Evolutionary conservation across 2,797 vertebrate species (phyloP).

Genomic region (Galagoides demidoff): DNA sequence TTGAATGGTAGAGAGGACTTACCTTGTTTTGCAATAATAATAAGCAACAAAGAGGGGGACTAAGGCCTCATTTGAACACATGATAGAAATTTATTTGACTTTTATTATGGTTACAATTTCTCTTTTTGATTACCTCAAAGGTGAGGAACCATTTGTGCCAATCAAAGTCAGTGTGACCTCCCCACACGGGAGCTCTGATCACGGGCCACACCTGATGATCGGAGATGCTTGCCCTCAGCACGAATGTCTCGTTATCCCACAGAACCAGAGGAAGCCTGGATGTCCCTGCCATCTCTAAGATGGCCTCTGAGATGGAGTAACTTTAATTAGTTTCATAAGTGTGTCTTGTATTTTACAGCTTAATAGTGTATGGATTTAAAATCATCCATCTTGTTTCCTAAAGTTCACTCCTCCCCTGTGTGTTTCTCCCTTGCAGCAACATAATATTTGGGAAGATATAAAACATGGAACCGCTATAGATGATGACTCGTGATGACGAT

Average conservation of each 20-base stretch:
- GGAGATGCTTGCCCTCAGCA: background rate
- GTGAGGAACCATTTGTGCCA: background rate
- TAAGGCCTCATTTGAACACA: background rate
- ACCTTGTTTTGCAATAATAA: background rate
- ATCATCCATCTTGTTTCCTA: background rate
- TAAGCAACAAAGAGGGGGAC: background rate
- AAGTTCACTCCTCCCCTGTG: background rate
- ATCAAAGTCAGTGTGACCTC: background rate
- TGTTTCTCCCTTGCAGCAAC: background rate
- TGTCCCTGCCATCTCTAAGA: background rate
- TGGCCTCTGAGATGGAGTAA: background rate
- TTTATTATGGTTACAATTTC: background rate
- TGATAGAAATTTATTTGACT: background rate
- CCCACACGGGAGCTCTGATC: background rate
- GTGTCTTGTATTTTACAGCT: slow-evolving; percentile 31
- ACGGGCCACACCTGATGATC: accelerated
- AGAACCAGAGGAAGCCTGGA: background rate
- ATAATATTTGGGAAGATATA: background rate
- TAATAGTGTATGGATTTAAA: background rate
- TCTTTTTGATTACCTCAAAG: background rate
- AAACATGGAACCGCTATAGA: accelerated
- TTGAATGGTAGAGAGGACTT: background rate
- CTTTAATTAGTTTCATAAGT: background rate
- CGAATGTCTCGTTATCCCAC: accelerated
- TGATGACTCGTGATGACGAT: no score